phyloP scores from a whole-genome alignment of 2,888 invertebrate species.

The Lissocephala sabroskyi region DNA sequence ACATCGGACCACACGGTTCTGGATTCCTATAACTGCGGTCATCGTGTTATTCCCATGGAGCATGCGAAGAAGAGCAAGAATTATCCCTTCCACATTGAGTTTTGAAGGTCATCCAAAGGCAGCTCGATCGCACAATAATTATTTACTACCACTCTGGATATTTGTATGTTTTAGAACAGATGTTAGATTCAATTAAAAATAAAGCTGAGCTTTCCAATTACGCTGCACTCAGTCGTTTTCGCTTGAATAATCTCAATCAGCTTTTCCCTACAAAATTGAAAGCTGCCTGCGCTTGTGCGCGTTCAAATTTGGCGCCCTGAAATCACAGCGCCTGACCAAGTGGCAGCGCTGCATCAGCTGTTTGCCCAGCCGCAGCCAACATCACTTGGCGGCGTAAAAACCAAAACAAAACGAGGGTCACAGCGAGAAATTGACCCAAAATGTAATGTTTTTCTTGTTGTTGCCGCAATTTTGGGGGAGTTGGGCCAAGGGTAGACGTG shows the following conservation, averaged over 20 bases:
- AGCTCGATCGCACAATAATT: too few relatives aligned
- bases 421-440: constrained; percentile 6
- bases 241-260: too few relatives aligned
- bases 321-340: constrained; percentile 11
- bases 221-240: too few relatives aligned
- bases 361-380: constrained; percentile 9
- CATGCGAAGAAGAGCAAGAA: constrained; percentile 63
- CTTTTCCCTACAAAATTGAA: too few relatives aligned
- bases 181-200: too few relatives aligned
- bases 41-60: constrained; percentile 67
- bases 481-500: constrained; percentile 29
- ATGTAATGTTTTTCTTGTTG: constrained; percentile 28
- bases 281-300: too few relatives aligned
- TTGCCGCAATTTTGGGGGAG: constrained; percentile 11
- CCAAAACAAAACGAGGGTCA: constrained; percentile 22
- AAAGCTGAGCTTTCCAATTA: too few relatives aligned
- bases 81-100: constrained; percentile 68
- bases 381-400: constrained; percentile 19
- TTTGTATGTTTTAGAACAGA: too few relatives aligned
- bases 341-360: constrained; percentile 10
- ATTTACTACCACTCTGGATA: too few relatives aligned
- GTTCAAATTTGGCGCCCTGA: background rate
- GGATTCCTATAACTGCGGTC: constrained; percentile 73
- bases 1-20: constrained; percentile 74
- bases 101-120: background rate